Conservation (phyloP, 2,797 vertebrate species). For the Lepus townsendii region DNA sequence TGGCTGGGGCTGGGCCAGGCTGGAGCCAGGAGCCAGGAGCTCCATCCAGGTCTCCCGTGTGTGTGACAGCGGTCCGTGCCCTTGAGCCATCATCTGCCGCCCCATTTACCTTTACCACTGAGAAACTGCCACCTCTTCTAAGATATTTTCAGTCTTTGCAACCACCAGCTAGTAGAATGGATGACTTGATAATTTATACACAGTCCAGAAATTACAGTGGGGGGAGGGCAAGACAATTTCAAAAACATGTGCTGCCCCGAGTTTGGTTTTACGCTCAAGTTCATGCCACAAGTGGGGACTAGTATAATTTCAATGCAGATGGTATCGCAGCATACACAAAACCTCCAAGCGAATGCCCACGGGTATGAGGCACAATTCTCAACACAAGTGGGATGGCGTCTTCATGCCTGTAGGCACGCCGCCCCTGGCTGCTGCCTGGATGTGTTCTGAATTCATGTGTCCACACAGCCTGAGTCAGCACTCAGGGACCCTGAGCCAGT, state of each 20-base stretch:
- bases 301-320: not conserved
- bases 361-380: too few relatives aligned
- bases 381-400: too few relatives aligned
- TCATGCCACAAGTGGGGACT: not conserved
- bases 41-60: too few relatives aligned
- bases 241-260: not conserved
- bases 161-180: not conserved
- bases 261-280: not conserved
- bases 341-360: not conserved
- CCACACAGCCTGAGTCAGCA: not conserved
- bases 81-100: too few relatives aligned
- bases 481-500: not conserved
- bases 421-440: too few relatives aligned
- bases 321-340: not conserved
- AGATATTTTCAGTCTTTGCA: not conserved
- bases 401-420: too few relatives aligned
- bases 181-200: not conserved
- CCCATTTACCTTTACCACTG: too few relatives aligned
- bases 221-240: not conserved
- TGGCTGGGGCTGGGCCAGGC: too few relatives aligned
- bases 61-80: too few relatives aligned
- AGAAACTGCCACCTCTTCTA: too few relatives aligned
- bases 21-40: not conserved
- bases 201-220: not conserved
- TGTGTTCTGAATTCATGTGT: fast-evolving